phyloP scores from a whole-genome alignment of 2,888 invertebrate species.

The Drosophila vallismaia region DNA sequence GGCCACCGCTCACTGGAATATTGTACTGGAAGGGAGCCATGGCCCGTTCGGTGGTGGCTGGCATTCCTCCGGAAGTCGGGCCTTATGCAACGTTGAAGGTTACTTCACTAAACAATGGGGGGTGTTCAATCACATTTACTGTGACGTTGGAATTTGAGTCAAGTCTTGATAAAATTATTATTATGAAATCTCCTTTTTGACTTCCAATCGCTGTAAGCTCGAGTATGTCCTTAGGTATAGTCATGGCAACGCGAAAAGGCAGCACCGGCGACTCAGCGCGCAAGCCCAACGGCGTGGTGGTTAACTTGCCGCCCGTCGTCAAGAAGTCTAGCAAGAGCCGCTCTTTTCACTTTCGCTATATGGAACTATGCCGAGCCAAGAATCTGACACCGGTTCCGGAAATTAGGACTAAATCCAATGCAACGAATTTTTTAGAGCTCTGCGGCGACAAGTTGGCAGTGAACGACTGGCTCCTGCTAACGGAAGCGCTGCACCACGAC shows the following conservation, averaged over 20 bases:
- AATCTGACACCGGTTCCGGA: conserved; percentile 79
- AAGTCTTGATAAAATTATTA: too few species aligned
- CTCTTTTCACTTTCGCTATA: conserved; percentile 83
- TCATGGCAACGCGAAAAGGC: conserved; percentile 8
- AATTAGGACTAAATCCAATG: conserved; percentile 81
- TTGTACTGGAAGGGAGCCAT: conserved; percentile 37
- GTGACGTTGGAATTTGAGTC: too few species aligned
- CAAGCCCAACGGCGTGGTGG: conserved; percentile 35
- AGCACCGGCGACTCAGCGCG: conserved; percentile 37
- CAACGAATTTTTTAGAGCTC: conserved; percentile 87
- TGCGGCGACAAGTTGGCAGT: conserved; percentile 90
- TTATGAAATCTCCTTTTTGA: background rate
- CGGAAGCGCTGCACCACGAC: conserved; percentile 89
- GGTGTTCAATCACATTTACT: too few species aligned
- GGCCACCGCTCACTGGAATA: conserved; percentile 39
- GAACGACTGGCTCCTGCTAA: conserved; percentile 90
- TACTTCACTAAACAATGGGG: background rate
- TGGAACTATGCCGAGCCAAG: conserved; percentile 82
- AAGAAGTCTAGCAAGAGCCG: conserved; percentile 81
- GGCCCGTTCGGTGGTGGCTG: conserved; percentile 8
- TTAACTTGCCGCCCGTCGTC: conserved; percentile 55
- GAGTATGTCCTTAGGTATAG: conserved; percentile 51
- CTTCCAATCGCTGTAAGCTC: too few species aligned
- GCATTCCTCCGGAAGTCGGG: conserved; percentile 45
- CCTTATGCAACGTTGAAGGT: conserved; percentile 36